Conservation (phyloP, 2,797 vertebrate genomes). For the Picus viridis region DNA sequence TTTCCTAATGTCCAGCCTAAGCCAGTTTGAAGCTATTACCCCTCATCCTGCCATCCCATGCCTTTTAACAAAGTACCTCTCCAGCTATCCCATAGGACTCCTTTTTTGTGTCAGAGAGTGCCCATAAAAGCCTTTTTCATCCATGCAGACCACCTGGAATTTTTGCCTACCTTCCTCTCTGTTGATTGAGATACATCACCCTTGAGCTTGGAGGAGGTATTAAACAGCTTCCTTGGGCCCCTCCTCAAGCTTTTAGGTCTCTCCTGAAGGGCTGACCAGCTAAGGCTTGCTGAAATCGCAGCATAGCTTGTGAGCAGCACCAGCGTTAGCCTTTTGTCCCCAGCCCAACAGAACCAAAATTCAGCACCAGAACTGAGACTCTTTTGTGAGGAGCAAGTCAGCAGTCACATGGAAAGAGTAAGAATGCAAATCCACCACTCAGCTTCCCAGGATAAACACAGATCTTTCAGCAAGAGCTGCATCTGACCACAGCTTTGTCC, state of each 20-base stretch:
- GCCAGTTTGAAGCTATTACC: too few relatives aligned
- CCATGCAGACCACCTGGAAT: too few relatives aligned
- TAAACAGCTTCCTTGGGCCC: too few relatives aligned
- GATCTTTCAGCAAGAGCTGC: not conserved
- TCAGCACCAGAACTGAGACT: not conserved
- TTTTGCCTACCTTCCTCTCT: too few relatives aligned
- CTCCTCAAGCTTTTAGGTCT: not conserved
- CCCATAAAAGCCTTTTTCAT: too few relatives aligned
- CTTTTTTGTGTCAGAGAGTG: too few relatives aligned
- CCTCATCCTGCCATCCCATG: too few relatives aligned
- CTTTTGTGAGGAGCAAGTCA: not conserved
- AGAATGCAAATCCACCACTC: not conserved
- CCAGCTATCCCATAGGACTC: too few relatives aligned
- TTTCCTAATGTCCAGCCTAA: too few relatives aligned
- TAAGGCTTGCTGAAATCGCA: not conserved
- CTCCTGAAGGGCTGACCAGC: not conserved
- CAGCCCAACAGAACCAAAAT: not conserved
- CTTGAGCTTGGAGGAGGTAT: too few relatives aligned
- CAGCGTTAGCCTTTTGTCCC: not conserved
- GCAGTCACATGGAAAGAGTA: not conserved
- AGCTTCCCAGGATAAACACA: not conserved
- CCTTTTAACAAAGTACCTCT: too few relatives aligned
- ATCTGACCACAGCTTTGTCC: not conserved
- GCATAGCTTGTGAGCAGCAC: rapidly evolving
- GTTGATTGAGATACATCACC: too few relatives aligned